Evolutionary conservation across 2,113 vertebrate genomes (phyloP), one percentile per base, ranked within the genome.

Genomic region (Callipepla squamata): DNA sequence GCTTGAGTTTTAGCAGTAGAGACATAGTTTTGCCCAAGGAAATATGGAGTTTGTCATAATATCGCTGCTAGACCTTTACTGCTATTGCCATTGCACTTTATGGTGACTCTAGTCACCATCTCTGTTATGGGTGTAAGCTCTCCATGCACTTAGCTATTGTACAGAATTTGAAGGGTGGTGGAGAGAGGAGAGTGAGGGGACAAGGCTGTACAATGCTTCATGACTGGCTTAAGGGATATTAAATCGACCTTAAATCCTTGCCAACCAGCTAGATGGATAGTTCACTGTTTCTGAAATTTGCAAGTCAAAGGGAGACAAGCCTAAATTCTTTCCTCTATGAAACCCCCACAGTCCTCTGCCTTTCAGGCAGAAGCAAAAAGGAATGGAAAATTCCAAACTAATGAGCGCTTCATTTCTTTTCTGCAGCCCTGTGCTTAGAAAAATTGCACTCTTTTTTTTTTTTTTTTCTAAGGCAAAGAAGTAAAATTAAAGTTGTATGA

Each of bases 401-500:
- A 97, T 84, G 76, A 97, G 96, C 38, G 1, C 42, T 96, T 93
- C 80, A n/a, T 90, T 93, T 94, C 92, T 81, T 67, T 87, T 87
- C 89, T 97, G 73, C 90, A 95, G 82, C 93, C 91, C 95, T 96
- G 96, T 94, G 95, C 87, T 95, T 96, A 96, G 92, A 94, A 94
- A 96, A 97, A 96, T 85, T 92, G 92, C 69, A 86, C 78, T 97
- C 21, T 91, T 97, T 96, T 92, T 81, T 94, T 97, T 96, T 92
- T 97, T 96, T 94, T 81, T 95, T 97, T 96, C 92, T 91, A 93
- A 90, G 95, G 95, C 93, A 97, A 97, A 97, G 94, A 96, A 95
- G 90, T 93, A 97, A 97, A 97, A 98, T 98, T 98, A 98, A 98
- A 98, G 92, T 98, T 98, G 97, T 97, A 98, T 98, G 97, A 97